Conservation (phyloP, 2,797 vertebrate genomes). For the Sebastolobus altivelis region DNA sequence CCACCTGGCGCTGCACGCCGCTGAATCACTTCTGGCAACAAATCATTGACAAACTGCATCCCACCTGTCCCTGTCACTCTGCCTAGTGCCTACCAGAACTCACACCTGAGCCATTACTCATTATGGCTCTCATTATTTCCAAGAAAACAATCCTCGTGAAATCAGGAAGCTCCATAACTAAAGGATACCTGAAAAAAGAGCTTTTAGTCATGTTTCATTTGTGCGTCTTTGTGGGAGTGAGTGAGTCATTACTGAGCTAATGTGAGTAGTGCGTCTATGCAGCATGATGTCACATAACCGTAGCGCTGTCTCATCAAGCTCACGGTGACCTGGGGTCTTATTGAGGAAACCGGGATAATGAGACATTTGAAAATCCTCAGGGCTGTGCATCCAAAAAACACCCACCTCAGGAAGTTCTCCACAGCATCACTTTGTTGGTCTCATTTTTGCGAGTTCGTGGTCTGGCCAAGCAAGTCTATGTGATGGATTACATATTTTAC, state of each 20-base stretch:
- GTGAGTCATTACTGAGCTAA: conserved; percentile 42
- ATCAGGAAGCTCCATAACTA: conserved; percentile 10
- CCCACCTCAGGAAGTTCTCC: conserved; percentile 8
- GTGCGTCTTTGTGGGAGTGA: neutral
- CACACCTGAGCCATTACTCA: conserved; percentile 48
- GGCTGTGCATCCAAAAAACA: conserved; percentile 2
- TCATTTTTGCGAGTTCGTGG: neutral
- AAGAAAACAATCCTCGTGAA: conserved; percentile 8
- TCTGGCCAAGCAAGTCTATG: neutral
- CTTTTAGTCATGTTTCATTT: conserved; percentile 12
- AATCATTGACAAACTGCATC: conserved; percentile 49
- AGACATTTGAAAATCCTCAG: conserved; percentile 20
- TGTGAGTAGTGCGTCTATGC: conserved; percentile 27
- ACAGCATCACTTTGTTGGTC: neutral
- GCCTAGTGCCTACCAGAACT: conserved; percentile 23
- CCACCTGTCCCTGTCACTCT: conserved; percentile 30
- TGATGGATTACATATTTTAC: conserved; percentile 6
- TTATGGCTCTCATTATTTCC: conserved; percentile 27
- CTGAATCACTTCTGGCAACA: conserved; percentile 61
- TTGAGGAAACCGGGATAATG: conserved; percentile 15
- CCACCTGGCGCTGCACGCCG: conserved; percentile 36
- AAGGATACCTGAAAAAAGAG: conserved; percentile 5
- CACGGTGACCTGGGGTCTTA: conserved; percentile 32
- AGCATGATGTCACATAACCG: conserved; percentile 32
- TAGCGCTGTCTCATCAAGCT: conserved; percentile 18